Evolutionary conservation across 2,888 invertebrate genomes (phyloP), one percentile per base, ranked within the genome.

Genomic region (Sesia bembeciformis): DNA sequence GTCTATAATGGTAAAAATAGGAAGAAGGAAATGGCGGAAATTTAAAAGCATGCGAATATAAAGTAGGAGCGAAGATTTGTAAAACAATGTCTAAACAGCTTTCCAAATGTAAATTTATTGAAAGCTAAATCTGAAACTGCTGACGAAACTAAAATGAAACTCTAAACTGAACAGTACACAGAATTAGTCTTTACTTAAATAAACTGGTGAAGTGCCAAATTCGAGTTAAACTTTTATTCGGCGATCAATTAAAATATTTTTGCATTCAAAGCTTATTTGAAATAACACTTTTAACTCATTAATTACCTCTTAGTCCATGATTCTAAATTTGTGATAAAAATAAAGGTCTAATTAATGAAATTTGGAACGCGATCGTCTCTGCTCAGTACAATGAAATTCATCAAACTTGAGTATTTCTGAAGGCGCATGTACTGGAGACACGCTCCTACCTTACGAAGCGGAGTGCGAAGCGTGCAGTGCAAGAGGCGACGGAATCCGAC

Each of bases 401-500:
- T 23, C 23, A 23, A 23, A 23, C 23, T 23, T 23, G 23, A 23
- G 23, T 23, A 23, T 23, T 23, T 23, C 23, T 23, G 23, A 23
- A 1, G 23, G 23, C 23, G 23, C 4, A 39, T 50, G 50, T 50
- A 7, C 39, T 50, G 8, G 39, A 52, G 8, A 70, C 66, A 74
- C 84, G 86, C 87, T 87, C 88, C 88, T 87, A 85, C 85, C 81
- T 86, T 86, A 84, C 72, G 74, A 86, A 85, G 83, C 84, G 68
- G 66, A 73, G 75, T 83, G 81, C 78, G 73, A 84, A 86, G 87
- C 88, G 88, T 88, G 88, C 87, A 83, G 84, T 85, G 87, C 83
- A 74, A 81, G 72, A 85, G 84, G 84, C 85, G 83, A 83, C 79
- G 84, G 81, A 81, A 72, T 80, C 81, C 78, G 57, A 54, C 54